Conservation (phyloP, 92 coral and sea anemone genomes). For the Ricordea florida region DNA sequence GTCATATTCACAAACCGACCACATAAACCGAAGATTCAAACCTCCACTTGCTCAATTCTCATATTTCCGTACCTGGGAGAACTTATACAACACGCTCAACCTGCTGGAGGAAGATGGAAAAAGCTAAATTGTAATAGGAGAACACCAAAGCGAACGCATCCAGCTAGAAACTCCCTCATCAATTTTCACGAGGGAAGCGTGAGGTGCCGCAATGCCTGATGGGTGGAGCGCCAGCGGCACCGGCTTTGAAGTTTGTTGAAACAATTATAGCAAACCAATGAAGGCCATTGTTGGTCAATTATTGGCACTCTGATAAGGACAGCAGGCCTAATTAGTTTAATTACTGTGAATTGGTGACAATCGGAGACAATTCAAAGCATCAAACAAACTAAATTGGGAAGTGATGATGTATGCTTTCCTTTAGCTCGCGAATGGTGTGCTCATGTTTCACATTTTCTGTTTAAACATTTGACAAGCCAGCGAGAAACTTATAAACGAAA, state of each 20-base stretch:
- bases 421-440: slow-evolving; percentile 33
- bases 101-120: slow-evolving; percentile 79
- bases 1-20: slow-evolving; percentile 44
- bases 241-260: slow-evolving; percentile 57
- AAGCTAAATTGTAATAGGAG: slow-evolving; percentile 97
- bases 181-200: slow-evolving; percentile 79
- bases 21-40: slow-evolving; percentile 28
- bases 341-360: slow-evolving; percentile 98
- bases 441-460: slow-evolving; percentile 23
- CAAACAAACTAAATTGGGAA: slow-evolving; percentile 78
- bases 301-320: slow-evolving; percentile 90
- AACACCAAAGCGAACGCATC: slow-evolving; percentile 83
- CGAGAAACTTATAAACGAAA: not conserved
- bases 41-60: slow-evolving; percentile 64
- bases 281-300: slow-evolving; percentile 61
- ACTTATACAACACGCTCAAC: slow-evolving; percentile 77
- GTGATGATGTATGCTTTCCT: slow-evolving; percentile 80
- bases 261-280: slow-evolving; percentile 66
- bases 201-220: slow-evolving; percentile 70
- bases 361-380: slow-evolving; percentile 94
- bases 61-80: slow-evolving; percentile 79
- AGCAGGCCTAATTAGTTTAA: slow-evolving; percentile 89
- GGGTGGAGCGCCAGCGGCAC: slow-evolving; percentile 74
- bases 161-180: slow-evolving; percentile 73
- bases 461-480: not conserved